Evolutionary conservation across 1,140 invertebrate species (phyloP).

Genomic region (Apolygus lucorum): DNA sequence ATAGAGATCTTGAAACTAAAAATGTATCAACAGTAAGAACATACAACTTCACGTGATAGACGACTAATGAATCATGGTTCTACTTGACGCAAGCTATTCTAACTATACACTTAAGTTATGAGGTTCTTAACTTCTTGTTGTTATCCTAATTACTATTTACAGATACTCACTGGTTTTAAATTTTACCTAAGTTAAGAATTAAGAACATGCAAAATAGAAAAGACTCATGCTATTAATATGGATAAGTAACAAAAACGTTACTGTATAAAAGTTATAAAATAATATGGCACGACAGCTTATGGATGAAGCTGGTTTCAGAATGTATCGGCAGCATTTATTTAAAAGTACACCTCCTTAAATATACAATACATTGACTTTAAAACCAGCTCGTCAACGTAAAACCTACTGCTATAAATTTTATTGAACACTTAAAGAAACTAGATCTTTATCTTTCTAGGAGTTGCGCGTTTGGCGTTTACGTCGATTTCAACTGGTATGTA

Average conservation of each 20-base stretch:
- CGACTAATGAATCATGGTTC: not conserved
- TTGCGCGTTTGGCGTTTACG: too few species aligned
- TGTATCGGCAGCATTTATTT: conserved; percentile 7
- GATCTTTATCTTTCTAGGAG: not conserved
- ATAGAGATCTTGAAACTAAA: not conserved
- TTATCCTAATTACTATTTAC: not conserved
- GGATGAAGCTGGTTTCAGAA: not conserved
- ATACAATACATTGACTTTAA: not conserved
- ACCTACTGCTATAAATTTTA: not conserved
- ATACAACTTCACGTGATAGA: not conserved
- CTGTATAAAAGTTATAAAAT: conserved; percentile 6
- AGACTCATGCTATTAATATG: not conserved
- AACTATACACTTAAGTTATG: conserved; percentile 14
- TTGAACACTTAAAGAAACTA: not conserved
- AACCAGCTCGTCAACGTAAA: not conserved
- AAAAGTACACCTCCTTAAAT: not conserved
- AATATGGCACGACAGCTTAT: not conserved
- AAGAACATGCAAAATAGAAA: conserved; percentile 11
- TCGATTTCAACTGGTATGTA: too few species aligned
- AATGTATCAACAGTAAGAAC: not conserved
- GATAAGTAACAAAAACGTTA: conserved; percentile 13
- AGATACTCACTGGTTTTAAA: not conserved
- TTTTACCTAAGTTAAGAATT: not conserved
- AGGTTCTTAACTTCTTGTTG: not conserved
- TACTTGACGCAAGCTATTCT: not conserved